phyloP scores from a whole-genome alignment of 2,797 vertebrate species.

The Brachyrhaphis roseni region DNA sequence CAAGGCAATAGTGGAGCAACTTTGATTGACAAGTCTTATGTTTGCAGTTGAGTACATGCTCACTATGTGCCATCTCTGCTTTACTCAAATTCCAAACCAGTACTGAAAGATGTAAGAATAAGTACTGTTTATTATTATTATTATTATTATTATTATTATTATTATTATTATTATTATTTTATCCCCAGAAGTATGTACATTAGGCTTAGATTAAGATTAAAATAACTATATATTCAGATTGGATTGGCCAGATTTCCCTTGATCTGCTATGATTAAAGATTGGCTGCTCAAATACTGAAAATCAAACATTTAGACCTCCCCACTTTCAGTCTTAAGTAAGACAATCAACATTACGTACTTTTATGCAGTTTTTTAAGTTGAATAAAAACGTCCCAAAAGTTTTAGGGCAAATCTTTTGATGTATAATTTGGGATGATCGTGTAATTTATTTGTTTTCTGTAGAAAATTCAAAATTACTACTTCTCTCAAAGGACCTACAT shows the following conservation, averaged over 20 bases:
- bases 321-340: background rate
- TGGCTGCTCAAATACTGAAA: background rate
- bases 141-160: too few relatives aligned
- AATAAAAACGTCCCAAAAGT: background rate
- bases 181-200: background rate
- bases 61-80: background rate
- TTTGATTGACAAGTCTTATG: background rate
- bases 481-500: background rate
- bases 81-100: background rate
- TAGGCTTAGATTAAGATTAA: background rate
- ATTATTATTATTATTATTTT: background rate
- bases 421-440: background rate
- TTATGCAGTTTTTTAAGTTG: background rate
- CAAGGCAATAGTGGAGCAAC: background rate
- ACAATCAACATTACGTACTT: background rate
- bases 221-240: background rate
- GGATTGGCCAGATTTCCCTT: background rate
- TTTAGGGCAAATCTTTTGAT: background rate
- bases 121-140: background rate
- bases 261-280: background rate
- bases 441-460: background rate
- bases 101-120: background rate
- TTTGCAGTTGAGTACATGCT: background rate
- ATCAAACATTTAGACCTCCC: background rate
- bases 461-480: background rate